Percentiles rank a stretch among this genome's conserved stretches.
phyloP scores from a whole-genome alignment of 2,888 invertebrate species.

The Drosophila kokeensis region DNA sequence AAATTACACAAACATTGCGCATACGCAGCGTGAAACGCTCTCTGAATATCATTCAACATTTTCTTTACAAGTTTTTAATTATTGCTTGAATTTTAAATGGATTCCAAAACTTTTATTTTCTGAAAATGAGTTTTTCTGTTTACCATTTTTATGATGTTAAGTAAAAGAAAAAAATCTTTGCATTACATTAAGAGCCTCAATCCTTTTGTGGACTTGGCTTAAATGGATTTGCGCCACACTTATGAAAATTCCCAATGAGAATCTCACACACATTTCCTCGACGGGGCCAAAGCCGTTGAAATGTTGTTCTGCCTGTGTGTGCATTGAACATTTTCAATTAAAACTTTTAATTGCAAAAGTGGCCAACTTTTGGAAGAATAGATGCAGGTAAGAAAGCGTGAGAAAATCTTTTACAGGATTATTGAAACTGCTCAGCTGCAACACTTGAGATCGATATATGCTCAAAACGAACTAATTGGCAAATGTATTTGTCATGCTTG shows the following conservation, averaged over 20 bases:
- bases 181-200: neutral
- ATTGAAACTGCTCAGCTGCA: neutral
- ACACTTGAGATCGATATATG: neutral
- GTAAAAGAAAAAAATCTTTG: neutral
- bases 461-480: neutral
- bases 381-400: conserved; percentile 1
- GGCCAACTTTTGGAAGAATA: neutral
- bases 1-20: neutral
- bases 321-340: conserved; percentile 65
- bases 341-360: conserved; percentile 68
- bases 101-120: neutral
- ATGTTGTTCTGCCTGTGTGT: conserved; percentile 7
- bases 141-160: neutral
- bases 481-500: conserved; percentile 20
- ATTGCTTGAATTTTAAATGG: neutral
- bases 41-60: neutral
- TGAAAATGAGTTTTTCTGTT: neutral
- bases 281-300: conserved; percentile 10
- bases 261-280: conserved; percentile 17
- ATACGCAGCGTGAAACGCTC: conserved; percentile 11
- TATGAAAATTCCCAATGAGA: conserved; percentile 10
- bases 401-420: neutral
- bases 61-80: neutral
- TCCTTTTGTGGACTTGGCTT: conserved; percentile 3
- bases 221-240: conserved; percentile 3